These are phyloP conservation scores for Ochropleura leucogaster DNA, from an alignment of 2,888 invertebrate species.

Conservation along the genomic window DNA sequence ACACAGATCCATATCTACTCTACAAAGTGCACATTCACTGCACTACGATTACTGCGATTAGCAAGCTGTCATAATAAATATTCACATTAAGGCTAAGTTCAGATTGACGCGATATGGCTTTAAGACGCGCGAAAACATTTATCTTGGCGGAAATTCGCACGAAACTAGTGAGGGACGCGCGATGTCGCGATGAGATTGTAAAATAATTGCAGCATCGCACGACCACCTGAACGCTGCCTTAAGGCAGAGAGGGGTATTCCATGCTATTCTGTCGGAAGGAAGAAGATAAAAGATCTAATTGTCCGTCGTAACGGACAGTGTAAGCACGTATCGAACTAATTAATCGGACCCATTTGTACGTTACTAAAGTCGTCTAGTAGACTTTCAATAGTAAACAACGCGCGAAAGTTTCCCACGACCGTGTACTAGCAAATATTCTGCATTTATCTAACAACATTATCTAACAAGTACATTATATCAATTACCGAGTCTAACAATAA, in stretches of 20 bases:
- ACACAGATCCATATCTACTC: conserved; percentile 34
- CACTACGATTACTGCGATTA: conserved; percentile 54
- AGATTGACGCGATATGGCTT: conserved; percentile 31
- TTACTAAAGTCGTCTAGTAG: conserved; percentile 60
- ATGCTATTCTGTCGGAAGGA: conserved; percentile 53
- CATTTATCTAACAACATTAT: conserved; percentile 70
- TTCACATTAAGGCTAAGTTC: conserved; percentile 35
- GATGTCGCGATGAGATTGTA: conserved; percentile 27
- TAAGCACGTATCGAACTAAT: conserved; percentile 63
- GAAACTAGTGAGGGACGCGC: background rate
- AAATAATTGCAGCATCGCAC: conserved; percentile 13
- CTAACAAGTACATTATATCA: conserved; percentile 61
- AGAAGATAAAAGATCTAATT: conserved; percentile 62
- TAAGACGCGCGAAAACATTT: background rate
- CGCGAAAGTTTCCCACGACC: conserved; percentile 80
- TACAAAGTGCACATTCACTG: conserved; percentile 52
- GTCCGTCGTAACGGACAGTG: conserved; percentile 50
- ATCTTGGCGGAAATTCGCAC: conserved; percentile 13
- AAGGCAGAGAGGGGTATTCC: background rate
- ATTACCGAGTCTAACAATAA: conserved; percentile 57
- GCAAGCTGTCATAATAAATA: conserved; percentile 44
- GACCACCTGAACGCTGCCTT: conserved; percentile 36
- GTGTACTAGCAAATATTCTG: conserved; percentile 55
- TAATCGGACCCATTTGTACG: conserved; percentile 65
- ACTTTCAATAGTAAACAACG: conserved; percentile 68